phyloP scores from a whole-genome alignment of 2,888 invertebrate species.

The Myathropa florea region DNA sequence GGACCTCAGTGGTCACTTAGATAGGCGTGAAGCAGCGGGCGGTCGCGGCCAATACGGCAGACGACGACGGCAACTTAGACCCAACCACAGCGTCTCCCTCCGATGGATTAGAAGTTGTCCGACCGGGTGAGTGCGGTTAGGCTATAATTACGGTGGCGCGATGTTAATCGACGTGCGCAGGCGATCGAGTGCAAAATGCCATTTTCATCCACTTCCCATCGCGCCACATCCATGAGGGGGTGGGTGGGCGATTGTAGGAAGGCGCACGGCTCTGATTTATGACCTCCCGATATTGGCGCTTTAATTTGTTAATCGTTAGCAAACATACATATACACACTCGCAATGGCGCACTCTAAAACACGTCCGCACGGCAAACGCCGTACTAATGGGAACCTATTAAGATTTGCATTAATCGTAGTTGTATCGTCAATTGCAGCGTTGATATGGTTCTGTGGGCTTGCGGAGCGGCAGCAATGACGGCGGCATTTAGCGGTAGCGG shows the following conservation, averaged over 20 bases:
- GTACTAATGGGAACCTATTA: constrained; percentile 54
- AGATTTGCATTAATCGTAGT: constrained; percentile 53
- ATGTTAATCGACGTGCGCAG: constrained; percentile 61
- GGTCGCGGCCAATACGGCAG: constrained; percentile 17
- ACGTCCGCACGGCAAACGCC: background rate
- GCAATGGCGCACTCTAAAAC: background rate
- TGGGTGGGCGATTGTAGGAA: constrained; percentile 40
- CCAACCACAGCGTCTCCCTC: constrained; percentile 38
- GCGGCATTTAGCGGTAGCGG: constrained; percentile 22
- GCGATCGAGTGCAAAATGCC: constrained; percentile 63
- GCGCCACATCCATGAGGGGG: background rate
- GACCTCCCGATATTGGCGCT: constrained; percentile 64
- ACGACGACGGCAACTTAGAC: constrained; percentile 25
- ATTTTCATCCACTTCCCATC: constrained; percentile 48
- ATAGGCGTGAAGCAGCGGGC: constrained; percentile 30
- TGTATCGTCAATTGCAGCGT: constrained; percentile 33
- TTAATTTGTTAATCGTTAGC: constrained; percentile 63
- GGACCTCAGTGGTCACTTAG: constrained; percentile 36
- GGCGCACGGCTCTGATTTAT: constrained; percentile 62
- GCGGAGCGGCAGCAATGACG: background rate
- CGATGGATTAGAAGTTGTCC: constrained; percentile 59
- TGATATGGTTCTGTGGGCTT: constrained; percentile 33
- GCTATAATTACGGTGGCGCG: constrained; percentile 55
- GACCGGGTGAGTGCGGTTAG: constrained; percentile 34
- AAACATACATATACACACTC: constrained; percentile 21